phyloP scores from a whole-genome alignment of 2,888 invertebrate species.

The Physocephala rufipes region DNA sequence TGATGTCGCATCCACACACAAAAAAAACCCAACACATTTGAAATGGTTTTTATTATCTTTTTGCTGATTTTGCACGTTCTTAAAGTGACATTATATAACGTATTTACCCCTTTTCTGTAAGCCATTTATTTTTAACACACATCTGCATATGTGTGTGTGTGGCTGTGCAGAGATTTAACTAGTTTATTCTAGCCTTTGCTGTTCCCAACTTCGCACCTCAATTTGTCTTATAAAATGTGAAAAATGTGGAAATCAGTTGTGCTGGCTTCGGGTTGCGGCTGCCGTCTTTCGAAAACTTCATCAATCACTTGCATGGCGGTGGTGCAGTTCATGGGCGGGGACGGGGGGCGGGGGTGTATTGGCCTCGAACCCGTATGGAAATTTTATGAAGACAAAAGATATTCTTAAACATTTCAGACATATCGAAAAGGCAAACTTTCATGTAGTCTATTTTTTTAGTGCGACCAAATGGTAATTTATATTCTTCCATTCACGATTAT shows the following conservation, averaged over 20 bases:
- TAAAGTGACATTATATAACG: not conserved
- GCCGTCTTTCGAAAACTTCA: not conserved
- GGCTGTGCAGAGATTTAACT: slow-evolving; percentile 51
- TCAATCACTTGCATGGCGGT: not conserved
- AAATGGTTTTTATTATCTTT: not conserved
- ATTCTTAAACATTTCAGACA: not conserved
- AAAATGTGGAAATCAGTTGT: slow-evolving; percentile 65
- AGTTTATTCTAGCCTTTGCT: slow-evolving; percentile 61
- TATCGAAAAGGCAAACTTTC: no score
- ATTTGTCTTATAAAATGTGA: slow-evolving; percentile 65
- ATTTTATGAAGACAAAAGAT: not conserved
- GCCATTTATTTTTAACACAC: slow-evolving; percentile 1
- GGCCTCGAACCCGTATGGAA: not conserved
- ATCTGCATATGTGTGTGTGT: slow-evolving; percentile 50
- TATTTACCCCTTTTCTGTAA: not conserved
- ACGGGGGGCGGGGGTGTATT: no score
- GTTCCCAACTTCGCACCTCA: slow-evolving; percentile 64
- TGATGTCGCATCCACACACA: no score
- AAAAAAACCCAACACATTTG: not conserved
- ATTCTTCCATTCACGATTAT: no score
- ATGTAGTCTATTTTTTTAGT: no score
- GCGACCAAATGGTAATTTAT: no score
- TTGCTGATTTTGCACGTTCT: not conserved
- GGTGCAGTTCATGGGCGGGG: no score
- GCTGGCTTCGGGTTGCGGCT: not conserved